Conservation (phyloP, 1,140 invertebrate species). For the Caerostris extrusa region DNA sequence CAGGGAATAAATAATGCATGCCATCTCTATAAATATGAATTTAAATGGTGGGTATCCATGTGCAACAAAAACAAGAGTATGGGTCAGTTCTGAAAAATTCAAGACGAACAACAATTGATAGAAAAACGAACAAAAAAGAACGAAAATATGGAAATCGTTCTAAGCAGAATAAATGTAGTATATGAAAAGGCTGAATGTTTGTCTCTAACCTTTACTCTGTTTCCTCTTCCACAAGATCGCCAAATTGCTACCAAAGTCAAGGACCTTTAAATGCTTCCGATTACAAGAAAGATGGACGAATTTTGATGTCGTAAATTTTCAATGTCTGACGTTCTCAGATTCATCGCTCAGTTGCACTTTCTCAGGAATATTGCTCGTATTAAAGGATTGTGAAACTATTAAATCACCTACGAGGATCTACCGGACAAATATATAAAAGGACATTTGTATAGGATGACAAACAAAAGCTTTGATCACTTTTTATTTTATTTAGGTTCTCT, state of each 20-base stretch:
- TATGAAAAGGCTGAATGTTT: neutral
- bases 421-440: neutral
- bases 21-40: slow-evolving; percentile 2
- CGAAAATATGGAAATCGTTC: slow-evolving; percentile 15
- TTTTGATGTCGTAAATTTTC: slow-evolving; percentile 53
- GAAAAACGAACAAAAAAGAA: neutral
- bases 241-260: slow-evolving; percentile 59
- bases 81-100: slow-evolving; percentile 30
- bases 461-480: slow-evolving; percentile 15
- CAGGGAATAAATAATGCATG: slow-evolving; percentile 15
- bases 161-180: neutral
- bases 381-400: slow-evolving; percentile 4
- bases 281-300: slow-evolving; percentile 31
- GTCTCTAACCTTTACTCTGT: neutral
- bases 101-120: slow-evolving; percentile 32
- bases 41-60: neutral
- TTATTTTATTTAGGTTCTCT: slow-evolving; percentile 46
- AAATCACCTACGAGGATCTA: neutral
- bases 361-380: neutral
- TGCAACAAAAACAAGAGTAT: slow-evolving; percentile 27
- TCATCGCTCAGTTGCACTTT: slow-evolving; percentile 46
- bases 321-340: slow-evolving; percentile 5
- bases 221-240: neutral
- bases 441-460: neutral
- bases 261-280: slow-evolving; percentile 44